Base-by-base conservation (phyloP, 1,140 invertebrate species). In the Galleria mellonella region DNA sequence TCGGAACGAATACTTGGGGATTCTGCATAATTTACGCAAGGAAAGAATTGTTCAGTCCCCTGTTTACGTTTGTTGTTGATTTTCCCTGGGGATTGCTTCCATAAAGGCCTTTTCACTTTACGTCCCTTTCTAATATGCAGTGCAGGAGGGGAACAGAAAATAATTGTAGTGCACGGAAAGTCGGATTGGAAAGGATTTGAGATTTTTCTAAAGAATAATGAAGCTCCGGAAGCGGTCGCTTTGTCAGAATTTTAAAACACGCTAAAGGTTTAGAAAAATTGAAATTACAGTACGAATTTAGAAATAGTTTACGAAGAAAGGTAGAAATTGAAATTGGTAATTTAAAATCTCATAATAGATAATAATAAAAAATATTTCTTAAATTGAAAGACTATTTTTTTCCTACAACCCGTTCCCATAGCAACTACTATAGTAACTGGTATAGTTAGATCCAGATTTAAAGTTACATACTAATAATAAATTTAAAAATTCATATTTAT, bases 11-110 rank as follows among this genome's bases (percentile, higher is more conserved):
- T 64, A 56, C 55, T 56, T 32, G 51, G 49, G 54, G 57, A 50
- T 55, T 62, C 37, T 66, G 63, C 60, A 78, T 72, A 75, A 75
- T 75, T 72, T 72, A 72, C 64, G 55, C 56, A 53, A 32, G 43
- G 43, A 68, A 71, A 66, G 61, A 72, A 69, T 66, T 55, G 37
- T 14, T 33, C 49, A 38, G 29, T 32, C 32, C 66, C 55, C 56
- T 66, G 59, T 68, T 63, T 70, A 61, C 55, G 55, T 36, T 58
- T 51, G 52, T 63, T 72, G 70, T 73, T 71, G 64, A 71, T 71
- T 66, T 72, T 65, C 57, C 57, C 47, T 49, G 55, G 59, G 59
- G 55, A 61, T 58, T 61, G 63, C 49, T 63, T 60, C 60, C 53
- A 67, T 59, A 49, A 33, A 38, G 32, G 47, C 52, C 39, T 37